Conservation (phyloP, 1,140 invertebrate genomes). For the Notospermus geniculatus region DNA sequence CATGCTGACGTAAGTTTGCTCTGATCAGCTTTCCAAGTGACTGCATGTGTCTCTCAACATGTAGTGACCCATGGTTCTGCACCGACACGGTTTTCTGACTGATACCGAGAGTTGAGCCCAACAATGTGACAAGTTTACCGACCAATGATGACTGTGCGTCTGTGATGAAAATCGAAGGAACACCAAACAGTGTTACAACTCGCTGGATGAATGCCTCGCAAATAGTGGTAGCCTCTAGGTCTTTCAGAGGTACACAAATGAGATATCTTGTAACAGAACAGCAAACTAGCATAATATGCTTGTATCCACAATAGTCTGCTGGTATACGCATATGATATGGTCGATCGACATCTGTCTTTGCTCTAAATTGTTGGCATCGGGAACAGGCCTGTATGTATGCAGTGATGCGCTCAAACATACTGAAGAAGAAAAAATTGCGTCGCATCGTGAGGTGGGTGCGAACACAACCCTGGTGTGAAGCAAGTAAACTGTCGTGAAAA, state of each 20-base stretch:
- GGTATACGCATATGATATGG: not conserved
- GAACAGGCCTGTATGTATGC: conserved; percentile 1
- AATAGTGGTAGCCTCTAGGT: conserved; percentile 2
- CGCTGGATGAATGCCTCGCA: conserved; percentile 1
- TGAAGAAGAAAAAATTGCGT: not conserved
- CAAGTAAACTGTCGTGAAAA: not conserved
- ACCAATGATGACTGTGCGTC: conserved; percentile 1
- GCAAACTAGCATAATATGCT: not conserved
- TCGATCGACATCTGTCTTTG: not conserved
- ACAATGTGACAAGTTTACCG: not conserved
- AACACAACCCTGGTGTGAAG: conserved; percentile 2
- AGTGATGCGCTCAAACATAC: not conserved
- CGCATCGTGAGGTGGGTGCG: conserved; percentile 1
- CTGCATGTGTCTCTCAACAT: not conserved
- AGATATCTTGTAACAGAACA: not conserved
- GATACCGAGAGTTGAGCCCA: not conserved
- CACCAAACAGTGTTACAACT: not conserved
- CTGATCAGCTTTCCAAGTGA: not conserved
- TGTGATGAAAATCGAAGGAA: not conserved
- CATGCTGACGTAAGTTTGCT: not conserved
- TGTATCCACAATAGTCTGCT: not conserved
- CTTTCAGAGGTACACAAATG: not conserved
- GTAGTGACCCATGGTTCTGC: not conserved
- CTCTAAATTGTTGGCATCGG: not conserved
- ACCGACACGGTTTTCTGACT: not conserved